Percentiles rank a stretch among this genome's conserved stretches.
These are phyloP conservation scores for Drosophila seguyi DNA, from an alignment of 1,140 invertebrate species.

Conservation along the genomic window DNA sequence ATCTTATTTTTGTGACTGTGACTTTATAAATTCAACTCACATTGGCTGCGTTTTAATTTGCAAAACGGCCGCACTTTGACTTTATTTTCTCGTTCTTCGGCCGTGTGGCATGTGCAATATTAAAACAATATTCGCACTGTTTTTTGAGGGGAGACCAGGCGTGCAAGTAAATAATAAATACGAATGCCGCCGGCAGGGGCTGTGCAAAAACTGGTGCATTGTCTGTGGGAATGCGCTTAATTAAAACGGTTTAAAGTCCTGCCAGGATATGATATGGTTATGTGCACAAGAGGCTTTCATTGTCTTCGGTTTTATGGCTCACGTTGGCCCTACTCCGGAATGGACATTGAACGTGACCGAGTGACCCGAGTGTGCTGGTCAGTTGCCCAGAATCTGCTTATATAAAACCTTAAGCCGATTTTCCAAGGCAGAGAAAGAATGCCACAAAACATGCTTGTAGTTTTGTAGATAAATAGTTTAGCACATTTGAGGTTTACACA, in stretches of 20 bases:
- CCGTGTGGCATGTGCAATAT: constrained; percentile 33
- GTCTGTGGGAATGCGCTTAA: constrained; percentile 42
- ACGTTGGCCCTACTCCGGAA: neutral
- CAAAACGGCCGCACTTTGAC: constrained; percentile 24
- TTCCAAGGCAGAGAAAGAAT: neutral
- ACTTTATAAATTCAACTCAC: constrained; percentile 18
- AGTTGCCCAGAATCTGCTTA: neutral
- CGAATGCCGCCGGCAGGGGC: constrained; percentile 28
- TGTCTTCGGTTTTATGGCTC: constrained; percentile 25
- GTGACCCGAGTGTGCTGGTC: neutral
- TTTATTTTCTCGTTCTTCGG: constrained; percentile 13
- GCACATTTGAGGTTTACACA: neutral
- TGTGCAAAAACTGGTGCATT: constrained; percentile 36
- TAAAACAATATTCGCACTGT: constrained; percentile 51
- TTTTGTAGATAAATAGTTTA: constrained; percentile 14
- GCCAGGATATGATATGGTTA: neutral
- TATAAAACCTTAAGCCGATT: constrained; percentile 18
- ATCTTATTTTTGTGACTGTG: neutral
- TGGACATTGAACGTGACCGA: constrained; percentile 31
- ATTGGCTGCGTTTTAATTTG: constrained; percentile 43
- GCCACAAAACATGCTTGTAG: neutral
- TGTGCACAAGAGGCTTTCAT: constrained; percentile 1
- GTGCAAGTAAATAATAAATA: constrained; percentile 58
- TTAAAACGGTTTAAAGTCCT: constrained; percentile 57
- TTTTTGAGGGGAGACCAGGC: neutral